phyloP scores from a whole-genome alignment of 2,888 invertebrate species.

The Amiota communis region DNA sequence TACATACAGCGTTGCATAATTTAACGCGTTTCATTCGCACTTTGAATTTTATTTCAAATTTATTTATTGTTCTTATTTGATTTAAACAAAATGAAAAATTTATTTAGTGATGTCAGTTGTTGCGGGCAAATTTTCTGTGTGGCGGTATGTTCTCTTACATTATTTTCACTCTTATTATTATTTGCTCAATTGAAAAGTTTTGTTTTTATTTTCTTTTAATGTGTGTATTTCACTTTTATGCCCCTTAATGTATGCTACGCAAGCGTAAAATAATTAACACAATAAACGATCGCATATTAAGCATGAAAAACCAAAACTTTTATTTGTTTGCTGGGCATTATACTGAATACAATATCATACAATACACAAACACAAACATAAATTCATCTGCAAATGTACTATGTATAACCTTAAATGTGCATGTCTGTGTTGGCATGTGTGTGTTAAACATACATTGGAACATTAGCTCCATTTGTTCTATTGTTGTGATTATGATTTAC shows the following conservation, averaged over 20 bases:
- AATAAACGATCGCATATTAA: conserved; percentile 8
- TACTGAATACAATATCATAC: neutral
- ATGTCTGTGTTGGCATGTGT: conserved; percentile 36
- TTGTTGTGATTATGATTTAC: conserved; percentile 71
- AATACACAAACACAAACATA: conserved; percentile 5
- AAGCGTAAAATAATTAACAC: conserved; percentile 25
- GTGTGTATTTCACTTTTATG: conserved; percentile 1
- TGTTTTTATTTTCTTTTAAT: neutral
- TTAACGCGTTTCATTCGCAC: neutral
- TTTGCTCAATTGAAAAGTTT: neutral
- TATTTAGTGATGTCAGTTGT: neutral
- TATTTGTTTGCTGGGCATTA: neutral
- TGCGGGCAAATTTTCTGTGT: no score
- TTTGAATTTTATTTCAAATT: no score
- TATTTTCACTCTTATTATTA: neutral
- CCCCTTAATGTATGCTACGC: conserved; percentile 28
- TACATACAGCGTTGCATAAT: conserved; percentile 74
- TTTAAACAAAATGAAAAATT: neutral
- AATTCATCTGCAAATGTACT: neutral
- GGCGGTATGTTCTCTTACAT: no score
- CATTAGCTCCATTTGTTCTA: conserved; percentile 67
- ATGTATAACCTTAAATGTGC: conserved; percentile 33
- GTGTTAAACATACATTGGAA: conserved; percentile 34
- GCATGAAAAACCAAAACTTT: conserved; percentile 23
- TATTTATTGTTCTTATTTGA: no score